Conservation (phyloP, 2,888 invertebrate species). For the Laothoe populi region DNA sequence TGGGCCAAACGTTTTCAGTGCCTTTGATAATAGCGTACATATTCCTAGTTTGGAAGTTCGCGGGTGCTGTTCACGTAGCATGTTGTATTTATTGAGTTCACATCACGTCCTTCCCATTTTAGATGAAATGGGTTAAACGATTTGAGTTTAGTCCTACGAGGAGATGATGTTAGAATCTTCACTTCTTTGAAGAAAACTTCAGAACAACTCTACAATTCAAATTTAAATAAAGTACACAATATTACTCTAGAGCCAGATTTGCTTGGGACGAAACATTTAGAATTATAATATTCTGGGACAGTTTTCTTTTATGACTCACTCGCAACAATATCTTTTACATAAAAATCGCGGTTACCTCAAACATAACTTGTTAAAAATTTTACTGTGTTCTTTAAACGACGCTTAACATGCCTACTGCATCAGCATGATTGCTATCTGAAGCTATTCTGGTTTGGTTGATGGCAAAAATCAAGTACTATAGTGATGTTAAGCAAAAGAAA, state of each 20-base stretch:
- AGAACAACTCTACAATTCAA: neutral
- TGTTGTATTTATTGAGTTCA: slow-evolving; percentile 2
- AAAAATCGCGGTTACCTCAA: neutral
- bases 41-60: slow-evolving; percentile 11
- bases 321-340: neutral
- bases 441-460: neutral
- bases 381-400: neutral
- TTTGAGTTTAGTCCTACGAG: neutral
- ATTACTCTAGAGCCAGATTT: neutral
- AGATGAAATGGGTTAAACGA: neutral
- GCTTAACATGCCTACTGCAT: neutral
- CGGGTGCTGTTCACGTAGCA: neutral
- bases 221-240: neutral
- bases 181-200: neutral
- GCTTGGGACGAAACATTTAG: neutral
- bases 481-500: slow-evolving; percentile 35
- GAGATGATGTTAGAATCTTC: neutral
- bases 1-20: slow-evolving; percentile 7
- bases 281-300: neutral
- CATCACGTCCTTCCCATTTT: slow-evolving; percentile 10
- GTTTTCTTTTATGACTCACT: slow-evolving; percentile 8
- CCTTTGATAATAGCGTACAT: slow-evolving; percentile 16
- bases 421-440: neutral
- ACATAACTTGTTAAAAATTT: neutral
- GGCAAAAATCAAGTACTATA: neutral